Base-by-base conservation (phyloP, 2,888 invertebrate species). In the Leucozona laternaria region DNA sequence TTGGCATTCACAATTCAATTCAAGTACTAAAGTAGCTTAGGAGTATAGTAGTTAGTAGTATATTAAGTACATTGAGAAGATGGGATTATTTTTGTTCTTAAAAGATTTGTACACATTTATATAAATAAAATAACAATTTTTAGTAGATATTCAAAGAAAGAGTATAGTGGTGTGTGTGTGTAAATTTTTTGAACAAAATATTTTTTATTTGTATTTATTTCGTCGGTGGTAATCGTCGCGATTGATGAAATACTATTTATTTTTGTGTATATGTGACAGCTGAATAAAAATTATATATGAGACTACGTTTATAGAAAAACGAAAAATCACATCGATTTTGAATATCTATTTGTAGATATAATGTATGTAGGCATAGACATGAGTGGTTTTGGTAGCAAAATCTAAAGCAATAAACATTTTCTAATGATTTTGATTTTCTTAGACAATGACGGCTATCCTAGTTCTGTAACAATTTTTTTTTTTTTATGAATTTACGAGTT, bases 191-290 rank as follows among this genome's bases (percentile, higher is more conserved):
- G 40, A 72, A 76, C 10, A 45, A 66, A 64, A 55, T 64, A 55
- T 53, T 55, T 60, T 70, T 10, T 28, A 34, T 62, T 13, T 60
- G 22, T 83, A 15, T 68, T 73, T 71, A 55, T 55, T 66, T 73
- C 10, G 20, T 78, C 85, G 85, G 85, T 85, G 85, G 85, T 85
- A 81, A 81, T 81, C 81, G 80, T 85, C 85, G 73, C 85, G 73
- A 73, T 80, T 80, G 80, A 85, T 85, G 81, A 81, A 85, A 64
- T 82, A 64, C 40, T 58, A 50, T 15, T 40, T 66, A 45, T 53
- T 45, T 53, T 40, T 79, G 58, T 43, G 13, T 17, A 25, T 15
- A 15, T 37, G 72, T 53, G 58, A 68, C 8, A 60, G 4, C 11
- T 5, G 2, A 40, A 62, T 7, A 17, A 4, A 48, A 20, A 48